Evolutionary conservation across 2,888 invertebrate species (phyloP), one percentile per base, ranked within the genome.

Genomic region (Abrostola triplasia): DNA sequence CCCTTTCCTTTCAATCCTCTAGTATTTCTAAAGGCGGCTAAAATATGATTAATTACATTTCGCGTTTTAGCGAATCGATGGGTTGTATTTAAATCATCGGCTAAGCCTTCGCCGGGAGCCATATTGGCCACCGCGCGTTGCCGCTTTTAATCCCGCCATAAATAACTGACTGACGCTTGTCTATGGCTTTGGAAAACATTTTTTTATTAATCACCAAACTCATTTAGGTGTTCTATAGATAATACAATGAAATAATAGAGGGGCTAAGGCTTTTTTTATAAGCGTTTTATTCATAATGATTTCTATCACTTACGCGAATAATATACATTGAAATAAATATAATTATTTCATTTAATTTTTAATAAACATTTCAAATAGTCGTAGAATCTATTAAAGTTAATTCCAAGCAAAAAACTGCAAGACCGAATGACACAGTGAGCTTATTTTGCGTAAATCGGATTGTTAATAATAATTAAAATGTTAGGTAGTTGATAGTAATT

Each of bases 11-110:
- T 82, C 66, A 81, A 61, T 64, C 65, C 73, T 69, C 71, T 81
- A 67, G 67, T 67, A 84, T 78, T 86, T 84, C 80, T 82, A 87
- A 86, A 84, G 84, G 77, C 76, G 78, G 80, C 80, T 84, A 86
- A 88, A 88, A 87, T 85, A 90, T 90, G 89, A 91, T 90, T 90
- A 90, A 91, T 90, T 87, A 84, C 84, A 73, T 84, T 79, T 81
- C 72, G 77, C 82, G 80, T 86, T 89, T 87, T 84, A 84, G 81
- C 84, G 82, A 89, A 90, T 91, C 90, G 90, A 88, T 87, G 80
- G 86, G 84, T 81, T 87, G 86, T 88, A 84, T 88, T 90, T 92
- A 91, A 92, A 92, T 92, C 91, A 92, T 88, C 86, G 88, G 89
- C 87, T 92, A 90, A 92, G 86, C 84, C 81, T 58, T 73, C 75